Conservation (phyloP, 2,888 invertebrate genomes). For the Atherix ibis region DNA sequence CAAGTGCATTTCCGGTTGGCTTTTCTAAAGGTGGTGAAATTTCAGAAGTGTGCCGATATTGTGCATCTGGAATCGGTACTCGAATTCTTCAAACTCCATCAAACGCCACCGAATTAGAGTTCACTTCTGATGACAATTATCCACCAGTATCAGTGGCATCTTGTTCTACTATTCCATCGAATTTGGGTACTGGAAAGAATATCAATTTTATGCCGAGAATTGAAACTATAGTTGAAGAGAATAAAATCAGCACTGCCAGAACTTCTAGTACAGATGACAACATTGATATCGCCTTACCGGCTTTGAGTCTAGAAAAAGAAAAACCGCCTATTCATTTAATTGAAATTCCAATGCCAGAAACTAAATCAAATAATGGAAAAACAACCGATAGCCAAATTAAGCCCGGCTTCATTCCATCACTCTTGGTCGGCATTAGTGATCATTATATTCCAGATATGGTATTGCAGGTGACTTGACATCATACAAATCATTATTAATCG, state of each 20-base stretch:
- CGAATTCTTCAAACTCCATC: conserved; percentile 57
- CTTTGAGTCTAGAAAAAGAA: conserved; percentile 6
- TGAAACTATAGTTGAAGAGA: not conserved
- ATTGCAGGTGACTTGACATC: conserved; percentile 43
- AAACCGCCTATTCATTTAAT: conserved; percentile 2
- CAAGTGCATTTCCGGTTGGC: conserved; percentile 21
- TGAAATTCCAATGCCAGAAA: conserved; percentile 37
- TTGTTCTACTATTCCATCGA: not conserved
- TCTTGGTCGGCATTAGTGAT: conserved; percentile 46
- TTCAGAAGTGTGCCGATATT: conserved; percentile 33
- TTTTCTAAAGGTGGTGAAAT: not conserved
- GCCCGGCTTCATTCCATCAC: conserved; percentile 41
- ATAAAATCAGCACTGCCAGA: not conserved
- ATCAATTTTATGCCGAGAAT: not conserved
- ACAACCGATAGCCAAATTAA: conserved; percentile 4
- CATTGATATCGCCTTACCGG: not conserved
- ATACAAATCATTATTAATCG: conserved; percentile 6
- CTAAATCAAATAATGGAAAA: conserved; percentile 18
- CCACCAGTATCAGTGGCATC: conserved; percentile 16
- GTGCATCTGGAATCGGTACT: conserved; percentile 39
- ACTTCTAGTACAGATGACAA: not conserved
- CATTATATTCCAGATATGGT: conserved; percentile 61
- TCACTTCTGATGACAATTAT: conserved; percentile 31
- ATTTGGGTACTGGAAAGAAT: not conserved
- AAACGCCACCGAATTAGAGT: conserved; percentile 58